A percentile compares a stretch with the other conserved stretches of the same genome.
Conservation (phyloP, 2,113 vertebrate species). For the Saimiri boliviensis region DNA sequence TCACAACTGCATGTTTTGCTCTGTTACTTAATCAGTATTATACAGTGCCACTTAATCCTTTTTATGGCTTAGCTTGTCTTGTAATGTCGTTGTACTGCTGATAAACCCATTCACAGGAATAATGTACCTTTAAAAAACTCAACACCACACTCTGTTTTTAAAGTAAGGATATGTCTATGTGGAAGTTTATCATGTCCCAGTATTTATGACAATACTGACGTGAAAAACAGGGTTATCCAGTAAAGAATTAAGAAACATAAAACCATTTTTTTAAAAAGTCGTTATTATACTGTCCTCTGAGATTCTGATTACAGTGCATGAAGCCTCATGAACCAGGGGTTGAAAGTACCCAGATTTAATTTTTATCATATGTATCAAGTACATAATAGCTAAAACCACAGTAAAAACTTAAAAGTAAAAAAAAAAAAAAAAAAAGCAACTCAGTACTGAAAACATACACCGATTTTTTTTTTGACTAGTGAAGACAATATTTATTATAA, state of each 20-base stretch:
- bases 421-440: not conserved
- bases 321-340: not conserved
- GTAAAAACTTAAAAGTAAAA: not conserved
- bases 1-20: not conserved
- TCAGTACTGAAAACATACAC: not conserved
- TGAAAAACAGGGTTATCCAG: not conserved
- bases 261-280: not conserved
- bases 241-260: not conserved
- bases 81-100: constrained; percentile 57
- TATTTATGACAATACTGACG: not conserved
- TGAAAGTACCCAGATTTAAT: constrained; percentile 17
- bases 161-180: not conserved
- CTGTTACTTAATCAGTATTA: constrained; percentile 69
- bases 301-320: not conserved
- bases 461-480: not conserved
- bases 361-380: not conserved
- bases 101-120: constrained; percentile 68
- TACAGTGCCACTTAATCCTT: constrained; percentile 52
- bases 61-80: constrained; percentile 65
- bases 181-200: not conserved
- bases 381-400: constrained; percentile 16
- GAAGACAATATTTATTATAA: constrained; percentile 21
- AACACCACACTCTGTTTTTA: constrained; percentile 23
- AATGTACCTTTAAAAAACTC: constrained; percentile 52
- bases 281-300: constrained; percentile 30